phyloP scores from a whole-genome alignment of 1,140 invertebrate species.

The Dolichoris vasculosae region DNA sequence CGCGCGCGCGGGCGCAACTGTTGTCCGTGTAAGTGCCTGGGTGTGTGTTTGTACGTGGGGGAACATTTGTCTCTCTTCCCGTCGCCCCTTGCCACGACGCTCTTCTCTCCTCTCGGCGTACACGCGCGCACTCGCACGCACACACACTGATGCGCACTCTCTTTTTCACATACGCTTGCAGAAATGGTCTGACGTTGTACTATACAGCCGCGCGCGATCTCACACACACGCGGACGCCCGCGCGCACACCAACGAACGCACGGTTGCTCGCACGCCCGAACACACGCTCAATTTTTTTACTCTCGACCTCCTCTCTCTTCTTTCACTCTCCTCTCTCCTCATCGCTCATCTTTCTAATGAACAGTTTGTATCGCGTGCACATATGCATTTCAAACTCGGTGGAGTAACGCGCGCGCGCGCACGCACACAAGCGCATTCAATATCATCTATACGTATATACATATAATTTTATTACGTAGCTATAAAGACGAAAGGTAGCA shows the following conservation, averaged over 20 bases:
- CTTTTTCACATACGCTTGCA: not conserved
- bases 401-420: not conserved
- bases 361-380: slow-evolving; percentile 12
- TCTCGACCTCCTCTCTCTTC: slow-evolving; percentile 21
- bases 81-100: not conserved
- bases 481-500: not conserved
- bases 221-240: not conserved
- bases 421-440: not conserved
- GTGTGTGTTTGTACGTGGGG: no score
- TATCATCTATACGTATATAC: not conserved
- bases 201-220: slow-evolving; percentile 12
- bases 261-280: not conserved
- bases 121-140: not conserved
- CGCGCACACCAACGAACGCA: not conserved
- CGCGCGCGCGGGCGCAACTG: no score
- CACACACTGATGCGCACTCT: not conserved
- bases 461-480: not conserved
- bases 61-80: not conserved
- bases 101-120: not conserved
- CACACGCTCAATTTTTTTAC: not conserved
- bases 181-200: slow-evolving; percentile 4
- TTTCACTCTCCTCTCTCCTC: slow-evolving; percentile 5
- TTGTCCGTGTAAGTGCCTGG: no score
- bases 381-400: slow-evolving; percentile 2
- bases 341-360: slow-evolving; percentile 44